These are phyloP conservation scores for Syrista parreyssii DNA, from an alignment of 2,888 invertebrate genomes.

Conservation along the genomic window DNA sequence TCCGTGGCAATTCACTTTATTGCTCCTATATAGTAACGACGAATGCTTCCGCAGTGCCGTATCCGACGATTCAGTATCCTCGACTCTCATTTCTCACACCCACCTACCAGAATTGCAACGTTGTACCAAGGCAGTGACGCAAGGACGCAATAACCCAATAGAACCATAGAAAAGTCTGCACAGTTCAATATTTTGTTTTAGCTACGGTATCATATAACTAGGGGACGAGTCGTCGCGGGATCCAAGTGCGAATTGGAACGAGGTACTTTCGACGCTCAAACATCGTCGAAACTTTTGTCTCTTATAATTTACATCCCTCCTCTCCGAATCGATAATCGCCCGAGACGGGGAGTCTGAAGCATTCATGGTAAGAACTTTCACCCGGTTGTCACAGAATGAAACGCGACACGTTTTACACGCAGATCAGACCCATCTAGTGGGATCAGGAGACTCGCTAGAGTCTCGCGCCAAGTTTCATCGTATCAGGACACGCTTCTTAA, in stretches of 20 bases:
- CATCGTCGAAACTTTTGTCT: not conserved
- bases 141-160: not conserved
- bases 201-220: not conserved
- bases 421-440: not conserved
- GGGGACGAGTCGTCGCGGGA: not conserved
- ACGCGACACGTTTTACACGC: not conserved
- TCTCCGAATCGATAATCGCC: not conserved
- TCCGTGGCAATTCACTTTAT: slow-evolving; percentile 1
- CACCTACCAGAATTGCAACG: not conserved
- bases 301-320: not conserved
- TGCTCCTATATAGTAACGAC: not conserved
- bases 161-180: not conserved
- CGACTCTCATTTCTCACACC: not conserved
- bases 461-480: not conserved
- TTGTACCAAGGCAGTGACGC: not conserved
- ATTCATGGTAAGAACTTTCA: not conserved
- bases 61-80: not conserved
- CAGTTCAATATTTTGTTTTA: not conserved
- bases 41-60: not conserved
- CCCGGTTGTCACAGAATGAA: not conserved
- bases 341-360: not conserved
- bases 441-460: not conserved
- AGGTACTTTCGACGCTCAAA: not conserved
- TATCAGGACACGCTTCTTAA: not conserved
- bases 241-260: not conserved